A percentile compares a stretch with the other conserved stretches of the same genome.
phyloP scores from a whole-genome alignment of 2,888 invertebrate genomes.

The Itoplectis maculator region DNA sequence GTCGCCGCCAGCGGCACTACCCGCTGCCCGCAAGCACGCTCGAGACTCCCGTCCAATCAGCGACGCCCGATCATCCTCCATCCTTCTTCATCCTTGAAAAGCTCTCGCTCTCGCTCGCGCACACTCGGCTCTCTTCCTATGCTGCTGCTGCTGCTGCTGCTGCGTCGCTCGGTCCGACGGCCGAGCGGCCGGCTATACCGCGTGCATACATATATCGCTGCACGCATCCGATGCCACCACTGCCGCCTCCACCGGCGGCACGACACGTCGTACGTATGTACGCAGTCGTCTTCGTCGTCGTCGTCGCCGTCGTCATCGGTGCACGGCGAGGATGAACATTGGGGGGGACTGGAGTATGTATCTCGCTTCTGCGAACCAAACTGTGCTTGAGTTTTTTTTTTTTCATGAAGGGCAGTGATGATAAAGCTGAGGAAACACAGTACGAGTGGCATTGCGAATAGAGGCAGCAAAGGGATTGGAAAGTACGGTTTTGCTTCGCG shows the following conservation, averaged over 20 bases:
- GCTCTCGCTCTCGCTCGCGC: slow-evolving; percentile 52
- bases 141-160: not conserved
- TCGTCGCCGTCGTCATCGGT: too few relatives aligned
- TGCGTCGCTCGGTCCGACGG: not conserved
- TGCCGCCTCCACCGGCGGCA: slow-evolving; percentile 37
- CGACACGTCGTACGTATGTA: slow-evolving; percentile 29
- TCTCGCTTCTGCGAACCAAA: not conserved
- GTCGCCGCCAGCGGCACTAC: not conserved
- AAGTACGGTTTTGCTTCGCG: too few relatives aligned
- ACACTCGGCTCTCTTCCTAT: slow-evolving; percentile 5
- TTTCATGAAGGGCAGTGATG: not conserved
- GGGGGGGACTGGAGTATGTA: not conserved
- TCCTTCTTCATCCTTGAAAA: slow-evolving; percentile 69
- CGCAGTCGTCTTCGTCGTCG: not conserved
- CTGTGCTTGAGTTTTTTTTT: not conserved
- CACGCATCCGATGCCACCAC: slow-evolving; percentile 32
- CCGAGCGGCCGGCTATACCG: too few relatives aligned
- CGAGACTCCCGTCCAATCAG: slow-evolving; percentile 26
- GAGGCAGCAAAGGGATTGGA: too few relatives aligned
- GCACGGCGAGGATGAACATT: not conserved
- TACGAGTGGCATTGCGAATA: too few relatives aligned
- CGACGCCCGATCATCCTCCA: not conserved
- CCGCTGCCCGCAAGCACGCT: slow-evolving; percentile 22
- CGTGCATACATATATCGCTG: slow-evolving; percentile 22
- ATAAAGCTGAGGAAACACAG: too few relatives aligned